A percentile compares a stretch with the other conserved stretches of the same genome.
Conservation (phyloP, 2,888 invertebrate species). For the Adelphocoris suturalis region DNA sequence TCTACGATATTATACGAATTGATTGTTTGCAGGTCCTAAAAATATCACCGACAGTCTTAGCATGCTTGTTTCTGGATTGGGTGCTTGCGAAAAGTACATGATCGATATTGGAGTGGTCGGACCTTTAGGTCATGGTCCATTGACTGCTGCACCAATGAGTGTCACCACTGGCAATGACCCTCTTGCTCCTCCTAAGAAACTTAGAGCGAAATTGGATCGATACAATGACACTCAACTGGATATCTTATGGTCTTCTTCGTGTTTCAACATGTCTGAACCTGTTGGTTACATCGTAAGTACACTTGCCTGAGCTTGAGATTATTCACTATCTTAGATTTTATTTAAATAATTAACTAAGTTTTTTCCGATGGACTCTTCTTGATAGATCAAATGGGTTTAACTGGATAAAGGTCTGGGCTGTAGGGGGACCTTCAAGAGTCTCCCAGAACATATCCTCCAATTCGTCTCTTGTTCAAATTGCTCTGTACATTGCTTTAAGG, state of each 20-base stretch:
- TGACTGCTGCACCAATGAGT: conserved; percentile 80
- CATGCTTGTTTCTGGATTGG: conserved; percentile 82
- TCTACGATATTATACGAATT: too few relatives aligned
- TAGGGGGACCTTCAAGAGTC: too few relatives aligned
- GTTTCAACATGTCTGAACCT: conserved; percentile 80
- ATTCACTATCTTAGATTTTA: too few relatives aligned
- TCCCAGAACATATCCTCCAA: too few relatives aligned
- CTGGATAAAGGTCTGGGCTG: too few relatives aligned
- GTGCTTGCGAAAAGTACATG: conserved; percentile 87
- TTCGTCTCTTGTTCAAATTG: too few relatives aligned
- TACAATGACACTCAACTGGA: conserved; percentile 79
- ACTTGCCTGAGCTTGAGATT: neutral
- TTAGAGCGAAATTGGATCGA: conserved; percentile 79
- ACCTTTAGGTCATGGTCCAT: conserved; percentile 84
- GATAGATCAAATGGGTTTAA: too few relatives aligned
- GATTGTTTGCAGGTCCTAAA: conserved; percentile 78
- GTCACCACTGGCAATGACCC: conserved; percentile 83
- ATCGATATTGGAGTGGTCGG: conserved; percentile 85
- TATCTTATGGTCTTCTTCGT: conserved; percentile 87
- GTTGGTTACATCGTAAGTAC: conserved; percentile 83
- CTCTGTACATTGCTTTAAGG: too few relatives aligned
- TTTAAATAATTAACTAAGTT: too few relatives aligned
- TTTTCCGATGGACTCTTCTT: too few relatives aligned
- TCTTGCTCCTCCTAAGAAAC: conserved; percentile 85
- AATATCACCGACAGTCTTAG: conserved; percentile 81